Evolutionary conservation across 2,113 vertebrate species (phyloP).

Genomic region (Pholis gunnellus): DNA sequence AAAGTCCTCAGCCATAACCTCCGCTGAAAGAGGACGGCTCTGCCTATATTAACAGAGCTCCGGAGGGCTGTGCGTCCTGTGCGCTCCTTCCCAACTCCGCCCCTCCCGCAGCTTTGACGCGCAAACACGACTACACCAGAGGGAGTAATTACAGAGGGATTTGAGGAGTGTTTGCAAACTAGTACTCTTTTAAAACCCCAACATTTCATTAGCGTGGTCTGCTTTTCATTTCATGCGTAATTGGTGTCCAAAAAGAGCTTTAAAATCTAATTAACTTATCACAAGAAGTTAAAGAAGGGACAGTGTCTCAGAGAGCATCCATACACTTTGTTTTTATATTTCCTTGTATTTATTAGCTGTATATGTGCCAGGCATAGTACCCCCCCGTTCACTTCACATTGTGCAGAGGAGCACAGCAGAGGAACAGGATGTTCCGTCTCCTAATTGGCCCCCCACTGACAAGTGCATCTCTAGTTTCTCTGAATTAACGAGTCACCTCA

Average conservation of each 20-base stretch:
- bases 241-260: background rate
- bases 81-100: slow-evolving; percentile 55
- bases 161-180: background rate
- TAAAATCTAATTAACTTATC: no score
- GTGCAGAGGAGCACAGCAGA: background rate
- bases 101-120: slow-evolving; percentile 42
- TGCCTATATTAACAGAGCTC: slow-evolving; percentile 64
- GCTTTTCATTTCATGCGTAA: background rate
- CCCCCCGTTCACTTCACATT: background rate
- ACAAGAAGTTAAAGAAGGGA: background rate
- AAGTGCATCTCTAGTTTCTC: background rate
- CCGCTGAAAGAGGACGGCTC: slow-evolving; percentile 39
- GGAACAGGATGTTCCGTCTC: background rate
- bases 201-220: background rate
- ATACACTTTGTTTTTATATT: background rate
- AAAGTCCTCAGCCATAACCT: slow-evolving; percentile 68
- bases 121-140: background rate
- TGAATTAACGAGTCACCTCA: slow-evolving; percentile 14
- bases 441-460: background rate
- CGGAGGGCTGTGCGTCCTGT: slow-evolving; percentile 51
- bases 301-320: background rate
- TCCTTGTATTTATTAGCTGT: slow-evolving; percentile 19
- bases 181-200: background rate
- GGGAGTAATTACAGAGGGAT: slow-evolving; percentile 1
- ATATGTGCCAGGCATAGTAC: background rate